Base-by-base conservation (phyloP, 2,888 invertebrate species). In the Chironomus riparius region DNA sequence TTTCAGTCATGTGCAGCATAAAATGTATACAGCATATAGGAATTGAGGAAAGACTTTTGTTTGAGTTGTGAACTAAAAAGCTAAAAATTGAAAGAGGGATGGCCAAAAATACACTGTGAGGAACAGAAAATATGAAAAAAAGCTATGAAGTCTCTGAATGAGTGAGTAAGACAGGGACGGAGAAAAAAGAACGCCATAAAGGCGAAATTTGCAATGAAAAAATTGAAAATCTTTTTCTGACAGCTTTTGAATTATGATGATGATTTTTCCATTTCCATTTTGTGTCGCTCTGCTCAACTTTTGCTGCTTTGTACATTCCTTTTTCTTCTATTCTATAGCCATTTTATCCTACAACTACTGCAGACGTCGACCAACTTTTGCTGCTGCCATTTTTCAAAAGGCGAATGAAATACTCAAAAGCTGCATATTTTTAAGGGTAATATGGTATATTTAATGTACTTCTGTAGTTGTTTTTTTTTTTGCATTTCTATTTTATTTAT, bases 151-250 rank as follows among this genome's bases (percentile, higher is more conserved):
- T 38, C 38, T 38, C 38, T 38, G 38, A 38, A 7, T 38, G 38
- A 38, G 15, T n/a, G 15, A 50, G 50, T 50, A 15, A 50, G 15
- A n/a, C 50, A 15, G 6, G 50, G 50, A 15, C 50, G 50, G 38
- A 38, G 38, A 38, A 10, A 38, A 38, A 38, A 2, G 38, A 18
- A 56, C n/a, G 56, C 56, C 56, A 56, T 15, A n/a, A 15, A 56
- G 56, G 1, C 56, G 56, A 56, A 62, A 21, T 50, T n/a, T 50
- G 62, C 62, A 62, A 21, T 18, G 22, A 56, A 22, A 56, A 72
- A 72, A 72, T 72, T 72, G 72, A 72, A 72, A 72, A 56, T 72
- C 72, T 72, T 72, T 72, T 38, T 72, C 72, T 72, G 72, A 72
- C 72, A 56, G 15, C 61, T 72, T 72, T 72, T 72, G 72, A 72